Evolutionary conservation across 2,888 invertebrate genomes (phyloP).

Genomic region (Melanophora roralis): DNA sequence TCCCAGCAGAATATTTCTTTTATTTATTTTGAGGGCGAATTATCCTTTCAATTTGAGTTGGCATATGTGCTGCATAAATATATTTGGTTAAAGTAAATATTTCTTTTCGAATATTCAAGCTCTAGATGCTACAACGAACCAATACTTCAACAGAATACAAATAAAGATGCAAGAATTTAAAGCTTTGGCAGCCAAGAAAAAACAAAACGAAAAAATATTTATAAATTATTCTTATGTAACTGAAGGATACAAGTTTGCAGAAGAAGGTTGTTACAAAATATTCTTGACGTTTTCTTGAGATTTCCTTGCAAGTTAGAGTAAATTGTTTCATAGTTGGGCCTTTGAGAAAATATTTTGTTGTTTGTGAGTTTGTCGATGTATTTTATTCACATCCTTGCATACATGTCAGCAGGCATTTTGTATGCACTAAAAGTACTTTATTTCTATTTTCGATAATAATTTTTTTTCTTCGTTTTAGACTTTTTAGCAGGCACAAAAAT

Average conservation of each 20-base stretch:
- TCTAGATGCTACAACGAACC: conserved; percentile 13
- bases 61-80: conserved; percentile 71
- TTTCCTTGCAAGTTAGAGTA: conserved; percentile 17
- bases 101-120: conserved; percentile 46
- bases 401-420: conserved; percentile 60
- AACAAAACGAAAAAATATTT: conserved; percentile 6
- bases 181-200: conserved; percentile 28
- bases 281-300: conserved; percentile 60
- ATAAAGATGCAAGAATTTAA: conserved; percentile 32
- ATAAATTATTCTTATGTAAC: conserved; percentile 27
- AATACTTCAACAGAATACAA: conserved; percentile 46
- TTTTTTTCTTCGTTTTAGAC: conserved; percentile 15
- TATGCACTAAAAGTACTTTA: conserved; percentile 54
- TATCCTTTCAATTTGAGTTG: conserved; percentile 77
- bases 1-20: conserved; percentile 72
- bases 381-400: neutral
- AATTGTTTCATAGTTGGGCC: conserved; percentile 40
- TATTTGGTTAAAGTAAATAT: conserved; percentile 41
- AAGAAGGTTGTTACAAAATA: conserved; percentile 44
- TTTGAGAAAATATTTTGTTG: conserved; percentile 5
- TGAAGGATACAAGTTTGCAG: neutral
- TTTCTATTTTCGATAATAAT: conserved; percentile 35
- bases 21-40: conserved; percentile 72
- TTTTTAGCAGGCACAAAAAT: conserved; percentile 56
- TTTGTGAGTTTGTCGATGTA: neutral